Conservation (phyloP, 2,113 vertebrate species). For the Panurus biarmicus region DNA sequence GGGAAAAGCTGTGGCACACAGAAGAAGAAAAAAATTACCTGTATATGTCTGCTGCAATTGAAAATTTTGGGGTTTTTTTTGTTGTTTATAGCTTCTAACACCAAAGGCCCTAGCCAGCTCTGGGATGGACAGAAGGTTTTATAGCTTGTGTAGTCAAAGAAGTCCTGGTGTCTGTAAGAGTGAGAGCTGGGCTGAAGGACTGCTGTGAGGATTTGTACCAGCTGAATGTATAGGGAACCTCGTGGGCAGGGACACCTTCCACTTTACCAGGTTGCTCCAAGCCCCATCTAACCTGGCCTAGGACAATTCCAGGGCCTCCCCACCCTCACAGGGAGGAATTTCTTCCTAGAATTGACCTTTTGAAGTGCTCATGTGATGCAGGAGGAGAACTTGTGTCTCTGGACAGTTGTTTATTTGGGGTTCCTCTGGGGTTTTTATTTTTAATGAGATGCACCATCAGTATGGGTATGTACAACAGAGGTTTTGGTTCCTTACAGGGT, state of each 20-base stretch:
- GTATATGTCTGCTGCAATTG: neutral
- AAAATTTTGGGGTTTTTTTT: neutral
- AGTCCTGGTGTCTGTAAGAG: neutral
- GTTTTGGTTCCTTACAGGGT: neutral
- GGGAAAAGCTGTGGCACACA: neutral
- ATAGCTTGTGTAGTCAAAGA: neutral
- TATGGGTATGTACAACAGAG: neutral
- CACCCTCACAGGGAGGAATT: neutral
- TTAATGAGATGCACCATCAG: neutral
- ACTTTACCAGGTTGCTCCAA: accelerated
- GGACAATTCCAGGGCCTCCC: accelerated
- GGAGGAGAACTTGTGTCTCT: neutral
- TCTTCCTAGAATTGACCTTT: neutral
- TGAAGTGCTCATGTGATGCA: neutral
- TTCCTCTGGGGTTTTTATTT: neutral
- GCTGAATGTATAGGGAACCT: neutral
- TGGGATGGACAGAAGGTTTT: neutral
- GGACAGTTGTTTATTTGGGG: neutral
- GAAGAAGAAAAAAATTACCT: neutral
- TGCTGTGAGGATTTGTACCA: neutral
- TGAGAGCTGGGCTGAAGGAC: neutral
- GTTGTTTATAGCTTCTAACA: neutral
- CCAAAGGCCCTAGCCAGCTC: neutral
- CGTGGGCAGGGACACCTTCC: no score
- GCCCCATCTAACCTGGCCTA: accelerated